Conservation (phyloP, 2,888 invertebrate species). For the Thalpophila matura region DNA sequence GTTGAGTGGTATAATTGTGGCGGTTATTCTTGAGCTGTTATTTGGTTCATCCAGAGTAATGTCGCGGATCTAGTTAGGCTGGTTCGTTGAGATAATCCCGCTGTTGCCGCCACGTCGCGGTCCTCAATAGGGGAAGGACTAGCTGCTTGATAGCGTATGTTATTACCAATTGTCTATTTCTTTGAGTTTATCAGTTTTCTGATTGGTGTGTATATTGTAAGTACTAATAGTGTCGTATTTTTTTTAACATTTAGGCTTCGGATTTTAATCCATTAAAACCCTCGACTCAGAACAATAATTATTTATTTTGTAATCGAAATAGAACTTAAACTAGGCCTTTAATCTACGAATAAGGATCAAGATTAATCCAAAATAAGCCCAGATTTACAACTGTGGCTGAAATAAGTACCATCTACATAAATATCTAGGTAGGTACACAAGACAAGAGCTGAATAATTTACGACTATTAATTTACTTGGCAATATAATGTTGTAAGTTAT, state of each 20-base stretch:
- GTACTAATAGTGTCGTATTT: too few relatives aligned
- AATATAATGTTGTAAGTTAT: constrained; percentile 47
- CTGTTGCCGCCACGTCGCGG: constrained; percentile 29
- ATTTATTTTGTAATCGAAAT: constrained; percentile 28
- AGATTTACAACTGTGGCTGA: constrained; percentile 35
- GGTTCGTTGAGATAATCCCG: constrained; percentile 16
- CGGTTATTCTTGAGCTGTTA: constrained; percentile 13
- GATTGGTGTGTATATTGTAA: too few relatives aligned
- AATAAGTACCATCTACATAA: constrained; percentile 17
- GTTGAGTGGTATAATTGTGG: constrained; percentile 14
- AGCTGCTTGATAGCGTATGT: constrained; percentile 39
- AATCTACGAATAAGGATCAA: constrained; percentile 26
- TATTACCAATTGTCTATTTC: constrained; percentile 21
- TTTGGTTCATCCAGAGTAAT: neutral
- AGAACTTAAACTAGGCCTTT: constrained; percentile 13
- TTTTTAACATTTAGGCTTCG: too few relatives aligned
- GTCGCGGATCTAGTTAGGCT: constrained; percentile 2
- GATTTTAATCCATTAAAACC: constrained; percentile 23
- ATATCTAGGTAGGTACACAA: constrained; percentile 2
- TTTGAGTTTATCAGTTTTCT: neutral
- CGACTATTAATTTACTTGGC: constrained; percentile 41
- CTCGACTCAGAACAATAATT: constrained; percentile 11
- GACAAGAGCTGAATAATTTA: constrained; percentile 47
- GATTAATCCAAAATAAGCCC: constrained; percentile 28
- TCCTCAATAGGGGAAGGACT: constrained; percentile 39